phyloP scores from a whole-genome alignment of 2,113 vertebrate genomes.

The Camelus dromedarius region DNA sequence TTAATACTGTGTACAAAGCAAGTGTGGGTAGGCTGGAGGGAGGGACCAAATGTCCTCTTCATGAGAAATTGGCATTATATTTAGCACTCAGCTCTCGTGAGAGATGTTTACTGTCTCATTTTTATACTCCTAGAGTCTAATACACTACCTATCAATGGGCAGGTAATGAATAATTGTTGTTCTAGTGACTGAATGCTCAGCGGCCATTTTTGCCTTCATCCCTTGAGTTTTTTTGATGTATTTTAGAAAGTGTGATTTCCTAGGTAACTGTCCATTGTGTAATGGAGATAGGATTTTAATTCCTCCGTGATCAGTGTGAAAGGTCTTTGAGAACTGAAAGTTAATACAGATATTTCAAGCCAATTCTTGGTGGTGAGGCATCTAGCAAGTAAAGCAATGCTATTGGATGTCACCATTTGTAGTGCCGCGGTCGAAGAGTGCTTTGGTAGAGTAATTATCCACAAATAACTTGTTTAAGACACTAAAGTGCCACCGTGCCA shows the following conservation, averaged over 20 bases:
- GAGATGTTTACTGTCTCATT: not conserved
- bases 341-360: not conserved
- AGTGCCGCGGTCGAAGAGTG: slow-evolving; percentile 23
- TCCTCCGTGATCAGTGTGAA: not conserved
- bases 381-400: slow-evolving; percentile 19
- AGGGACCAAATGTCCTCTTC: not conserved
- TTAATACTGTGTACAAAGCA: not conserved
- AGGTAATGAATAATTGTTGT: not conserved
- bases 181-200: slow-evolving; percentile 1
- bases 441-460: slow-evolving; percentile 49
- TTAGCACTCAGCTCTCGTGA: not conserved
- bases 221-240: not conserved
- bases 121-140: not conserved
- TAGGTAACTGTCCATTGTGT: not conserved
- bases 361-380: slow-evolving; percentile 24
- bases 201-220: not conserved
- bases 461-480: slow-evolving; percentile 62
- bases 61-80: not conserved
- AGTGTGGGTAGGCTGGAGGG: not conserved
- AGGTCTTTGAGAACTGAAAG: not conserved
- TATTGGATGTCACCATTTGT: slow-evolving; percentile 53
- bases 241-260: slow-evolving; percentile 1
- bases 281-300: not conserved
- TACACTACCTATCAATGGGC: not conserved
- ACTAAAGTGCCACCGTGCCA: not conserved